Conservation (phyloP, 2,113 vertebrate species). For the Mustelus asterias region DNA sequence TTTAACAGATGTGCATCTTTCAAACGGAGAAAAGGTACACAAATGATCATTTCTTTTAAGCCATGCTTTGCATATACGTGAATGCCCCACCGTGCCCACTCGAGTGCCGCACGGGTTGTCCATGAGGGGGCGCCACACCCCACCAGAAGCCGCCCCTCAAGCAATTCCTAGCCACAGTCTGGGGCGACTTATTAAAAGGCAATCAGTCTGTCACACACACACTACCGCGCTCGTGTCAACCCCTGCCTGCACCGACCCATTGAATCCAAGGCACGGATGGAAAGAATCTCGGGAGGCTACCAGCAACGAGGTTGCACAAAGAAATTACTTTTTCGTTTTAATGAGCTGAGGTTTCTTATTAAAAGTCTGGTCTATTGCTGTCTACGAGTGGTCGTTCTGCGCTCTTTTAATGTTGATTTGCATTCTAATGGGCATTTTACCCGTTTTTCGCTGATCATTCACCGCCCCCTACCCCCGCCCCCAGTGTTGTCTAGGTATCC, state of each 20-base stretch:
- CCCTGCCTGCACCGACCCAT: not conserved
- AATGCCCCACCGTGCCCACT: not conserved
- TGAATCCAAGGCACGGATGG: not conserved
- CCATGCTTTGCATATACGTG: not conserved
- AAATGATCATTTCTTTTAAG: not conserved
- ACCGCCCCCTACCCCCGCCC: no score
- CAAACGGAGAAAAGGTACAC: not conserved
- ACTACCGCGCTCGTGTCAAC: not conserved
- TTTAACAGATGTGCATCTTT: not conserved
- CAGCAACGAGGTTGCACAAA: constrained; percentile 25
- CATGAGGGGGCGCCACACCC: constrained; percentile 21
- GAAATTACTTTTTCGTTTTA: not conserved
- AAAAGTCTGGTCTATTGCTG: not conserved
- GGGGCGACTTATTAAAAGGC: not conserved
- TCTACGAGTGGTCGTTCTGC: not conserved
- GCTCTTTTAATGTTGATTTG: constrained; percentile 29
- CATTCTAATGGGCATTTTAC: constrained; percentile 33
- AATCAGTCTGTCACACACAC: not conserved
- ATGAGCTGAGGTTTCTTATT: not conserved
- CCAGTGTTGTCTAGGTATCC: not conserved
- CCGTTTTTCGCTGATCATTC: not conserved
- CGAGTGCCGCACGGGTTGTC: not conserved
- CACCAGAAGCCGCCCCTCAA: not conserved
- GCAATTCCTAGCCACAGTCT: not conserved
- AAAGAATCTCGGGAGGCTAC: not conserved